Base-by-base conservation (phyloP, 1,140 invertebrate genomes). In the Drosophila punjabiensis region DNA sequence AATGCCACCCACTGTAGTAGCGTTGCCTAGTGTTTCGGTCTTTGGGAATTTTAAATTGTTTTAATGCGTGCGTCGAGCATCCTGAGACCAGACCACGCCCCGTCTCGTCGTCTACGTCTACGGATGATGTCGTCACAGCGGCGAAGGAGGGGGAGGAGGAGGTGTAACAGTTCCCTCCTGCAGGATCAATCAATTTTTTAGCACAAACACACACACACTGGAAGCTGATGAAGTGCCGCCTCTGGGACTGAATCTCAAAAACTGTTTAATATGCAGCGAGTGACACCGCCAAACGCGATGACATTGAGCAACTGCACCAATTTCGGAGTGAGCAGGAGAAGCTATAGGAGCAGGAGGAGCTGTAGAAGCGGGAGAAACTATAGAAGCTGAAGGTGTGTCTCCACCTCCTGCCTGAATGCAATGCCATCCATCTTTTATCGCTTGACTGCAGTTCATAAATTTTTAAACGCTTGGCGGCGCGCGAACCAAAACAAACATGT, bases 141-240 rank as follows among this genome's bases (percentile, higher is more conserved):
- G 24, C 18, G 62, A 5, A 20, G 43, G 64, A 77, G 28, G 28
- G 62, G 10, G 20, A 24, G 62, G n/a, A 45, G 24, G 47, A 66
- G 45, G 48, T 37, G 53, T 14, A 35, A 30, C 43, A 20, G 33
- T 16, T 16, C 24, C 35, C 41, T 18, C 59, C 62, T 60, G 64
- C 75, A 89, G 85, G 81, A 89, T 89, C 85, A 89, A 89, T 89
- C 85, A 89, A 89, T 89, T 89, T 88, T 88, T 89, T 89, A 89
- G 81, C 53, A 56, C 33, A 24, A 24, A 24, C 24, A 14, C 66
- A 73, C 67, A 69, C 41, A 60, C 48, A 53, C 66, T 53, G 24
- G 50, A 62, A 62, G 53, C 81, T 89, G 84, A 88, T 89, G 85
- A 88, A 88, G 85, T 88, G 85, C 85, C 65, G 81, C 82, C 82